A percentile compares a stretch with the other conserved stretches of the same genome.
These are phyloP conservation scores for Lineus longissimus DNA, from an alignment of 1,140 invertebrate species.

Conservation along the genomic window DNA sequence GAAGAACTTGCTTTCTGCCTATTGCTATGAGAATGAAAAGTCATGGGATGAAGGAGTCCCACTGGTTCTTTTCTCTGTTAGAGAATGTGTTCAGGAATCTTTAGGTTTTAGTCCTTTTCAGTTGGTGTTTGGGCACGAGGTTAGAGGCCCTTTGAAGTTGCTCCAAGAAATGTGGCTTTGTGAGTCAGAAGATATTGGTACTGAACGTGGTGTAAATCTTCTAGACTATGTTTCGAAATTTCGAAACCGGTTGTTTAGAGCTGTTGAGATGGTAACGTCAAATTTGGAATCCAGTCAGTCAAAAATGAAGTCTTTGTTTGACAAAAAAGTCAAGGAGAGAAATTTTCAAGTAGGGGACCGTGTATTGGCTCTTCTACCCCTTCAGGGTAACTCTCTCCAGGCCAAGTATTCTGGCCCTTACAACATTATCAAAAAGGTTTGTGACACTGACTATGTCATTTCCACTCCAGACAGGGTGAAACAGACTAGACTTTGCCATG, in stretches of 20 bases:
- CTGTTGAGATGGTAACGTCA: constrained; percentile 15
- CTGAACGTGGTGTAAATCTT: background rate
- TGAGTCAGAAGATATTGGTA: background rate
- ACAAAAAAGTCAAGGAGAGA: constrained; percentile 15
- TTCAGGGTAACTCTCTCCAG: constrained; percentile 14
- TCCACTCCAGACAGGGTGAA: constrained; percentile 13
- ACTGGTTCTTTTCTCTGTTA: too few relatives aligned
- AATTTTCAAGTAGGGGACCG: constrained; percentile 19
- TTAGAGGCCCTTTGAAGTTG: constrained; percentile 19
- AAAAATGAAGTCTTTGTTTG: constrained; percentile 25
- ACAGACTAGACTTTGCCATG: constrained; percentile 7
- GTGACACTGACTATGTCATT: constrained; percentile 14
- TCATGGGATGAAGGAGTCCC: too few relatives aligned
- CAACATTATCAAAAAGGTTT: constrained; percentile 8
- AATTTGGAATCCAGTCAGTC: constrained; percentile 13
- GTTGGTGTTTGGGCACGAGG: constrained; percentile 21
- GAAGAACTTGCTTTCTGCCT: too few relatives aligned
- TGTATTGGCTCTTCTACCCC: constrained; percentile 16
- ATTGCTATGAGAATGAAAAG: too few relatives aligned
- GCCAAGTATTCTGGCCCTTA: constrained; percentile 23
- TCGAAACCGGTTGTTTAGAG: constrained; percentile 13
- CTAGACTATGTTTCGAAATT: constrained; percentile 18
- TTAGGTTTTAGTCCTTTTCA: constrained; percentile 24
- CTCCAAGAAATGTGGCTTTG: constrained; percentile 17
- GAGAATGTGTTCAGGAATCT: constrained; percentile 18